Percentiles rank a stretch among this genome's conserved stretches.
These are phyloP conservation scores for Brachypalpus laphriformis DNA, from an alignment of 2,888 invertebrate species.

Conservation along the genomic window DNA sequence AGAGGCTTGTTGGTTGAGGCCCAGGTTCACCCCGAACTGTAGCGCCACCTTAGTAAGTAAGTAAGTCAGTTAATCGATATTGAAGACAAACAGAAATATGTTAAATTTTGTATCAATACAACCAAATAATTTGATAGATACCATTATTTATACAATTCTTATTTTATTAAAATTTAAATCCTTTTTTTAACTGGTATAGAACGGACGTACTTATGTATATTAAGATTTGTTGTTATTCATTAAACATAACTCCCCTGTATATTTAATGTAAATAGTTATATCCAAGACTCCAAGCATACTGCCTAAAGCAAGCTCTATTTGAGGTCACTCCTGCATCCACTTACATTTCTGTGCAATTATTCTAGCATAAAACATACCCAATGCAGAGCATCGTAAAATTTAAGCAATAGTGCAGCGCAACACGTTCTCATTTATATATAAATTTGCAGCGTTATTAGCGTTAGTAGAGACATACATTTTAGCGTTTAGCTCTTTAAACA, in stretches of 20 bases:
- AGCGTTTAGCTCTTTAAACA: slow-evolving; percentile 43
- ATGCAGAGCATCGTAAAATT: slow-evolving; percentile 25
- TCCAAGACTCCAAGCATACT: neutral
- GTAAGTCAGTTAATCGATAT: too few relatives aligned
- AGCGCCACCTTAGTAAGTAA: too few relatives aligned
- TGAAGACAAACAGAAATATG: too few relatives aligned
- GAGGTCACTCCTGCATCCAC: neutral
- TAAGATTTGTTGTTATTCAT: too few relatives aligned
- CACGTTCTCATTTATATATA: slow-evolving; percentile 40
- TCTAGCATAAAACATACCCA: slow-evolving; percentile 20
- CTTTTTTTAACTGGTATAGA: too few relatives aligned
- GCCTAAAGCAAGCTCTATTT: slow-evolving; percentile 32
- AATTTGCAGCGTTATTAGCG: slow-evolving; percentile 58
- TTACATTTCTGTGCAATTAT: slow-evolving; percentile 15
- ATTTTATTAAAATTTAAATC: too few relatives aligned
- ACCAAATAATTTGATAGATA: too few relatives aligned
- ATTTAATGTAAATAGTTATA: neutral
- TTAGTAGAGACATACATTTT: slow-evolving; percentile 61
- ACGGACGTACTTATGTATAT: too few relatives aligned
- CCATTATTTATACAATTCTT: too few relatives aligned
- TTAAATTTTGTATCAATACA: too few relatives aligned
- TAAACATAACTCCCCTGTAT: neutral
- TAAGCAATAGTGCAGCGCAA: slow-evolving; percentile 58
- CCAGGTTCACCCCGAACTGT: too few relatives aligned
- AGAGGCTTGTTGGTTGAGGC: too few relatives aligned